phyloP scores from a whole-genome alignment of 2,888 invertebrate genomes.

The Periphyllus acericola region DNA sequence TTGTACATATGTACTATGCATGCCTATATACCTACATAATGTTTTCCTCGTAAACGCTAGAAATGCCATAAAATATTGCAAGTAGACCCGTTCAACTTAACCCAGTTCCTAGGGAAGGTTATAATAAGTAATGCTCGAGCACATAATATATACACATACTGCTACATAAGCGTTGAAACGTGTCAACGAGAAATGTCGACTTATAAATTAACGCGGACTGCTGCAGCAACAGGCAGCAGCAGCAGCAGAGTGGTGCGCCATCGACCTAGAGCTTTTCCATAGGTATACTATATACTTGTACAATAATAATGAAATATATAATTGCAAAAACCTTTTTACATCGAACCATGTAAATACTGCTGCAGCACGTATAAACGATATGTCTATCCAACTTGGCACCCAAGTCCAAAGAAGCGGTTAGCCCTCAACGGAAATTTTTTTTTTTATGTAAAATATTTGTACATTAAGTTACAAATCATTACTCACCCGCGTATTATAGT shows the following conservation, averaged over 20 bases:
- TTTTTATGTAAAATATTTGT: neutral
- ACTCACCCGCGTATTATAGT: neutral
- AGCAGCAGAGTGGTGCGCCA: neutral
- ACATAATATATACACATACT: neutral
- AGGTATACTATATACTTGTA: neutral
- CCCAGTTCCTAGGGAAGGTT: slow-evolving; percentile 55
- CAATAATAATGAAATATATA: neutral
- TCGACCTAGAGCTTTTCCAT: slow-evolving; percentile 47
- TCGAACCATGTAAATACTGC: neutral
- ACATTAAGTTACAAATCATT: neutral
- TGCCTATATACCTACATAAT: neutral
- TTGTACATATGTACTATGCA: no score
- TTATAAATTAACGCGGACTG: slow-evolving; percentile 20
- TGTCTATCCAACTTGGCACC: neutral
- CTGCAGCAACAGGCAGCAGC: neutral
- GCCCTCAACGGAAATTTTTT: slow-evolving; percentile 17
- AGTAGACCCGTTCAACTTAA: slow-evolving; percentile 57
- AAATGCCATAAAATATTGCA: slow-evolving; percentile 10
- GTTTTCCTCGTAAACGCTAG: slow-evolving; percentile 44
- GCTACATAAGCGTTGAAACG: neutral
- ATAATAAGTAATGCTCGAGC: neutral
- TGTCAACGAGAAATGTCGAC: slow-evolving; percentile 15
- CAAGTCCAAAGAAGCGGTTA: slow-evolving; percentile 50
- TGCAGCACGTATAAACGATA: neutral
- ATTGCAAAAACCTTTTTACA: slow-evolving; percentile 22